A percentile compares a stretch with the other conserved stretches of the same genome.
Conservation (phyloP, 2,113 vertebrate genomes). For the Microtus montanus region DNA sequence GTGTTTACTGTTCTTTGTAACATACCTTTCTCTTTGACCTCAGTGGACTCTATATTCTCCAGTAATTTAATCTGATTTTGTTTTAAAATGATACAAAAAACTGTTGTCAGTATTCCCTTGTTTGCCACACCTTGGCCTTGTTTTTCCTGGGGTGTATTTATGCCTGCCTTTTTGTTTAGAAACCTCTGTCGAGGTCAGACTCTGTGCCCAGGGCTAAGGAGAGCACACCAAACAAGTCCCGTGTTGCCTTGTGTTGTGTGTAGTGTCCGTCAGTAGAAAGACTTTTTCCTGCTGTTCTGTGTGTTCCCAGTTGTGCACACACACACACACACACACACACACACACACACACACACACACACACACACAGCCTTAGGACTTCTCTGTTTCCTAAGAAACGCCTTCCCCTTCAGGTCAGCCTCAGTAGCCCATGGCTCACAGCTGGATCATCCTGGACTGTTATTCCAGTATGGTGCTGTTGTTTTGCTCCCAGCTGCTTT, state of each 20-base stretch:
- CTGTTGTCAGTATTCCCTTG: not conserved
- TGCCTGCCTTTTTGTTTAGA: not conserved
- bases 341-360: too few relatives aligned
- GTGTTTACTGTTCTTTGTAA: not conserved
- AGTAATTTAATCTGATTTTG: not conserved
- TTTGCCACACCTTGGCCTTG: rapidly evolving
- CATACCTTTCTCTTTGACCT: not conserved
- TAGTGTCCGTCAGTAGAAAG: not conserved
- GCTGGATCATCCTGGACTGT: not conserved
- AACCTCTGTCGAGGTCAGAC: not conserved
- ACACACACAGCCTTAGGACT: not conserved
- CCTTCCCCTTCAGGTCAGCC: not conserved
- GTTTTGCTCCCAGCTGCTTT: not conserved
- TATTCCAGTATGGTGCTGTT: not conserved
- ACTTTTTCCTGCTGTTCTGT: not conserved
- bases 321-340: too few relatives aligned
- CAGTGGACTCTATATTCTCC: not conserved
- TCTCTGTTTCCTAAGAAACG: not conserved
- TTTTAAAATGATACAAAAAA: slow-evolving; percentile 4
- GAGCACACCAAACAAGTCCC: not conserved
- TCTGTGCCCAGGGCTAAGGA: not conserved
- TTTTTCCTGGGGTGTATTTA: rapidly evolving
- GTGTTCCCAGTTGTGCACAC: not conserved
- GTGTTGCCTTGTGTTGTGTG: not conserved
- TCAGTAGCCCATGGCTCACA: not conserved